Base-by-base conservation (phyloP, 2,113 vertebrate genomes). In the Machaerirhynchus nigripectus region DNA sequence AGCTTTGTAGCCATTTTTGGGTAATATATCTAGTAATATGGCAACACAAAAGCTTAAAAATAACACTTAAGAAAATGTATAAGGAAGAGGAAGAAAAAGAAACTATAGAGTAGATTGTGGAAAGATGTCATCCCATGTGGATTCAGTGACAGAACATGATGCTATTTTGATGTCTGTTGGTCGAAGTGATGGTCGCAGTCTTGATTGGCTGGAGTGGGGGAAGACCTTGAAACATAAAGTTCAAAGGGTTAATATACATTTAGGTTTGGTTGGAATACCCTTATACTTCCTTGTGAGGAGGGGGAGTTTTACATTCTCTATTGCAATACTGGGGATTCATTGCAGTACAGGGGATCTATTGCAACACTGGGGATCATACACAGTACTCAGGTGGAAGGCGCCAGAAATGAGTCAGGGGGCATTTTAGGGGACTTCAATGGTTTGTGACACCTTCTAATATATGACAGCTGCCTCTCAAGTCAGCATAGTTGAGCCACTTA, bases 151-250 rank as follows among this genome's bases (percentile, higher is more conserved):
- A 49, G 21, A 11, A 17, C 6, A n/a, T 22, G 30, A 40, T n/a
- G 19, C 23, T 49, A 9, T 40, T 50, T 69, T 0, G 6, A 28
- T 15, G 11, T 40, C 44, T 59, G 4, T 40, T 50, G 30, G 19
- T 40, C 1, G 0, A 59, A 59, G 30, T 28, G 7, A n/a, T 9
- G 2, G 30, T n/a, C 0, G 0, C 24, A 50, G 14, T 28, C 19
- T 49, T 59, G 53, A 59, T 59, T 19, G n/a, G 23, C 55, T 49
- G 10, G 18, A 24, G 6, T 49, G 9, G 15, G 28, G 47, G 35
- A 57, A 57, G 42, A 11, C 24, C n/a, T 15, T 27, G n/a, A 39
- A 35, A 69, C 7, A 33, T 30, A 33, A 49, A 49, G 37, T 27
- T 81, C 13, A 39, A 9, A 33, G 28, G 11, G 11, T 49, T 68